Conservation (phyloP, 1,140 invertebrate species). For the Paraescarpia echinospica region DNA sequence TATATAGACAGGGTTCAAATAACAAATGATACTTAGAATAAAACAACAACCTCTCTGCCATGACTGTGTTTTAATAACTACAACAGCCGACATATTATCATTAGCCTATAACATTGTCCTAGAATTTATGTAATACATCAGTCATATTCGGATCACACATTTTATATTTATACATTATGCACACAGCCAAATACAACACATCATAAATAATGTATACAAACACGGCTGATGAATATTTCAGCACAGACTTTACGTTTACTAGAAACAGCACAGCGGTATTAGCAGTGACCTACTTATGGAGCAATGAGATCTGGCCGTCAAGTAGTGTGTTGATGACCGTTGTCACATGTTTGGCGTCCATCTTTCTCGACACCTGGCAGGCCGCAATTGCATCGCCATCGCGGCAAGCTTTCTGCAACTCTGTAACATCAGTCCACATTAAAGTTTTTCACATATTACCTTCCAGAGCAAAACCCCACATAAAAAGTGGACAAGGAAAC, state of each 20-base stretch:
- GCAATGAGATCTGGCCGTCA: slow-evolving; percentile 19
- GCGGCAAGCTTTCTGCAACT: not conserved
- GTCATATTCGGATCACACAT: not conserved
- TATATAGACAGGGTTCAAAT: too few species aligned
- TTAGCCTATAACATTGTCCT: not conserved
- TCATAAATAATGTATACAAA: not conserved
- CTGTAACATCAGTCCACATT: not conserved
- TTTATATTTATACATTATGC: not conserved
- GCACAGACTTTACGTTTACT: not conserved
- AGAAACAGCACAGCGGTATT: not conserved
- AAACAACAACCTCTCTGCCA: too few species aligned
- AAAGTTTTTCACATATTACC: too few species aligned
- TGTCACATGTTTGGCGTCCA: not conserved
- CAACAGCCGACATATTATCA: not conserved
- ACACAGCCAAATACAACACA: not conserved
- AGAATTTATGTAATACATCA: not conserved
- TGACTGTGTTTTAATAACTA: too few species aligned
- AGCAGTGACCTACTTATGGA: slow-evolving; percentile 14
- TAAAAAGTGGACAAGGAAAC: too few species aligned
- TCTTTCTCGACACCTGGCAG: not conserved
- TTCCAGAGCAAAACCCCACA: too few species aligned
- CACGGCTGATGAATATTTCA: too few species aligned
- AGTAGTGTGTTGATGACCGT: not conserved
- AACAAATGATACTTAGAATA: too few species aligned
- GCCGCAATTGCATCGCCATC: not conserved